Percentiles rank a stretch among this genome's conserved stretches.
These are phyloP conservation scores for Hycleus cichorii DNA, from an alignment of 1,140 invertebrate genomes.

Conservation along the genomic window DNA sequence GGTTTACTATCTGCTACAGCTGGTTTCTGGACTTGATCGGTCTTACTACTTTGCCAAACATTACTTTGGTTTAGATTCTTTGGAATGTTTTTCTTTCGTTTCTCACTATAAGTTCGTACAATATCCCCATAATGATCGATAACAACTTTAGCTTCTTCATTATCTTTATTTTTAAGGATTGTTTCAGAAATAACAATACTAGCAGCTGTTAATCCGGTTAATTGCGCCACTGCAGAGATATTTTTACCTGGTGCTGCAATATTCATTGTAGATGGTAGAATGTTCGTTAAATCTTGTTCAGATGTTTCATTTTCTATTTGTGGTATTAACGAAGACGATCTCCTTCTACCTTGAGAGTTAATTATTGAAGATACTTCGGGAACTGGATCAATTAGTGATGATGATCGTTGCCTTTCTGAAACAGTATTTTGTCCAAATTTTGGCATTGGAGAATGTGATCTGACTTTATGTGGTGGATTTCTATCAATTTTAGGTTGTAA, in stretches of 20 bases:
- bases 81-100: constrained; percentile 36
- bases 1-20: too few relatives aligned
- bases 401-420: constrained; percentile 1
- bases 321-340: constrained; percentile 12
- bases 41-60: too few relatives aligned
- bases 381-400: not conserved
- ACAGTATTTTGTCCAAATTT: constrained; percentile 1
- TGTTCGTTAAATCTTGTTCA: constrained; percentile 1
- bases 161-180: constrained; percentile 29
- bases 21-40: too few relatives aligned
- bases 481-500: constrained; percentile 12
- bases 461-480: constrained; percentile 1
- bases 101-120: constrained; percentile 56
- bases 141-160: constrained; percentile 59
- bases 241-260: constrained; percentile 3
- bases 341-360: not conserved
- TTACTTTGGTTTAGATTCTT: too few relatives aligned
- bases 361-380: not conserved
- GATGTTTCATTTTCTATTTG: constrained; percentile 3
- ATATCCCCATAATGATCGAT: constrained; percentile 76
- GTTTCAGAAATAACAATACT: constrained; percentile 35
- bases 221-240: constrained; percentile 24
- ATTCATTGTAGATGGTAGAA: not conserved
- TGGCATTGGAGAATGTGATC: constrained; percentile 24
- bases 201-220: constrained; percentile 35